phyloP scores from a whole-genome alignment of 2,113 vertebrate species.

The Chauna torquata region DNA sequence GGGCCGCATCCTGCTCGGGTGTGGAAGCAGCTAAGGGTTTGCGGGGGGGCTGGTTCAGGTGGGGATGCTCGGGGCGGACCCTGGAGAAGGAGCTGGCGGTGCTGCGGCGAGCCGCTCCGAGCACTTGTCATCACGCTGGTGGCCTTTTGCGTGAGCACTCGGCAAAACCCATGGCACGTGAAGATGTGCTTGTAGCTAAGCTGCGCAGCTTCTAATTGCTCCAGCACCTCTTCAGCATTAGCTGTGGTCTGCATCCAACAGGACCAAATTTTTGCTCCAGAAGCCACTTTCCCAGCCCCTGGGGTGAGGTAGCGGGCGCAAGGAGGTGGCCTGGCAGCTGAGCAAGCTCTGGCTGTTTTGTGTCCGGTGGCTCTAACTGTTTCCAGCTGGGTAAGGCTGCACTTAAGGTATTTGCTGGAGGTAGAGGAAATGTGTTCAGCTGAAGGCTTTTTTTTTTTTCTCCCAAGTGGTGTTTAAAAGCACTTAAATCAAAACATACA shows the following conservation, averaged over 20 bases:
- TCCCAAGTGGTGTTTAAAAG: not conserved
- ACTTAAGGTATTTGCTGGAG: not conserved
- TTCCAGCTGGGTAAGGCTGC: not conserved
- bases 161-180: not conserved
- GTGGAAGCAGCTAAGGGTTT: not conserved
- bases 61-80: not conserved
- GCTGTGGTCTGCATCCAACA: not conserved
- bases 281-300: not conserved
- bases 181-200: not conserved
- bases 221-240: accelerated
- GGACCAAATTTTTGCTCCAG: not conserved
- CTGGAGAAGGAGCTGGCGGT: accelerated
- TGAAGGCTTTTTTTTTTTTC: not conserved
- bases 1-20: not conserved
- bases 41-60: not conserved
- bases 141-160: not conserved
- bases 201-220: not conserved
- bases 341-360: not conserved
- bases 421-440: not conserved
- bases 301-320: not conserved
- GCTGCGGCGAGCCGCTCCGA: not conserved
- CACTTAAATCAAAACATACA: not conserved
- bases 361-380: not conserved
- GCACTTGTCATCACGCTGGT: not conserved
- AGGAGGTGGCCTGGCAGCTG: not conserved